phyloP scores from a whole-genome alignment of 2,888 invertebrate genomes.

The Dryococelus australis region DNA sequence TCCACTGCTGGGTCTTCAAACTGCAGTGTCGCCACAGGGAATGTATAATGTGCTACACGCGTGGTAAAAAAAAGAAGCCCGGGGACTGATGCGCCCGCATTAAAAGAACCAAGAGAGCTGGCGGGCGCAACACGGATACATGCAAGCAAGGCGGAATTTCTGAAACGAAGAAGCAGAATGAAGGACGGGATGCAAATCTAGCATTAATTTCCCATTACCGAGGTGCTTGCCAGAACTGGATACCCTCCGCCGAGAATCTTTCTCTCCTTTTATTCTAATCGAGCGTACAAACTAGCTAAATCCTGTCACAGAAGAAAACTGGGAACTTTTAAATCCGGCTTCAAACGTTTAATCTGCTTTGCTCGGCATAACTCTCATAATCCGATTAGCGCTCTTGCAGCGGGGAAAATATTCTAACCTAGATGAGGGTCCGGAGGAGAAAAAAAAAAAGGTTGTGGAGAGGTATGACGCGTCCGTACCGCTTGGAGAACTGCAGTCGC shows the following conservation, averaged over 20 bases:
- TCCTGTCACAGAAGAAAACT: background rate
- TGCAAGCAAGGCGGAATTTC: background rate
- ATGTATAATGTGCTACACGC: too few species aligned
- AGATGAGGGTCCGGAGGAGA: background rate
- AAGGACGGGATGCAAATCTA: background rate
- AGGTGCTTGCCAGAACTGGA: background rate
- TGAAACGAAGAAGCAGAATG: background rate
- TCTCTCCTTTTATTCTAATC: background rate
- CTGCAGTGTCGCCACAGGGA: too few species aligned
- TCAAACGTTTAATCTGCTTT: constrained; percentile 1
- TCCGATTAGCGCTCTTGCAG: constrained; percentile 8
- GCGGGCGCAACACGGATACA: too few species aligned
- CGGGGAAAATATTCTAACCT: background rate
- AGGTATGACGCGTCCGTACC: background rate
- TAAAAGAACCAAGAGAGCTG: too few species aligned
- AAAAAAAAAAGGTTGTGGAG: background rate
- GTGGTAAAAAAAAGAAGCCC: too few species aligned
- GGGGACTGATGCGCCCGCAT: too few species aligned
- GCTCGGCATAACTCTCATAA: background rate
- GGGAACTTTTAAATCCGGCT: background rate
- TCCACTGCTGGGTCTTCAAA: too few species aligned
- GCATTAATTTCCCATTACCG: background rate
- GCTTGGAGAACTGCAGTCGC: background rate
- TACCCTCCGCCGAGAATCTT: background rate
- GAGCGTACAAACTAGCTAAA: background rate